Evolutionary conservation across 2,113 vertebrate genomes (phyloP).

Genomic region (Axis porcinus): DNA sequence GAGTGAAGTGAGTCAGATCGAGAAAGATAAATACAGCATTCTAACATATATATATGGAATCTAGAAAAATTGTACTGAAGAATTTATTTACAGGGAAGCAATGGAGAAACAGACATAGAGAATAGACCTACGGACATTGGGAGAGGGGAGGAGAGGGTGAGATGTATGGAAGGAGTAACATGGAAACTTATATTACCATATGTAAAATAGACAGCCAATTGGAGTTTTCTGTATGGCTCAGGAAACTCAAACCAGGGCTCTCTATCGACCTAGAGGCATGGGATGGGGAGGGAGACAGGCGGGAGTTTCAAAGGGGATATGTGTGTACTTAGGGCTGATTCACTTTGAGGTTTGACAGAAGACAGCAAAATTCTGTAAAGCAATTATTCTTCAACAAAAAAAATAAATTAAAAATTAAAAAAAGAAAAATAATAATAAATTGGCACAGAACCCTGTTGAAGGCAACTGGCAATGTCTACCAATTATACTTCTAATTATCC

Average conservation of each 20-base stretch:
- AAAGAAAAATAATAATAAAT: not conserved
- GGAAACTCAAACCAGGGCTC: not conserved
- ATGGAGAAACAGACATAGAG: not conserved
- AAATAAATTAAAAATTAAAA: not conserved
- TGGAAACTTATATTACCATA: not conserved
- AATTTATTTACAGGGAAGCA: not conserved
- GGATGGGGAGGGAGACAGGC: not conserved
- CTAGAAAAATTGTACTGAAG: not conserved
- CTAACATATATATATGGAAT: not conserved
- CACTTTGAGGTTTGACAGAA: not conserved
- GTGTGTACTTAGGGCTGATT: not conserved
- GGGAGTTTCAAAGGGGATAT: not conserved
- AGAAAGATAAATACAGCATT: not conserved
- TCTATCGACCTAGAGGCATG: not conserved
- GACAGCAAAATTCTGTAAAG: not conserved
- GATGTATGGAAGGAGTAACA: not conserved
- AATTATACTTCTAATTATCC: not conserved
- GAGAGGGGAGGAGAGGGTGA: not conserved
- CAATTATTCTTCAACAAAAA: not conserved
- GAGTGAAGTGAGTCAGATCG: not conserved
- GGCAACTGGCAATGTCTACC: not conserved
- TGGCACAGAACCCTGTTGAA: not conserved
- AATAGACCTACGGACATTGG: not conserved
- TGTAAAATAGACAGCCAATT: not conserved
- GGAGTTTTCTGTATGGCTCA: not conserved